phyloP scores from a whole-genome alignment of 2,888 invertebrate species.

The Drosophila niveifrons region DNA sequence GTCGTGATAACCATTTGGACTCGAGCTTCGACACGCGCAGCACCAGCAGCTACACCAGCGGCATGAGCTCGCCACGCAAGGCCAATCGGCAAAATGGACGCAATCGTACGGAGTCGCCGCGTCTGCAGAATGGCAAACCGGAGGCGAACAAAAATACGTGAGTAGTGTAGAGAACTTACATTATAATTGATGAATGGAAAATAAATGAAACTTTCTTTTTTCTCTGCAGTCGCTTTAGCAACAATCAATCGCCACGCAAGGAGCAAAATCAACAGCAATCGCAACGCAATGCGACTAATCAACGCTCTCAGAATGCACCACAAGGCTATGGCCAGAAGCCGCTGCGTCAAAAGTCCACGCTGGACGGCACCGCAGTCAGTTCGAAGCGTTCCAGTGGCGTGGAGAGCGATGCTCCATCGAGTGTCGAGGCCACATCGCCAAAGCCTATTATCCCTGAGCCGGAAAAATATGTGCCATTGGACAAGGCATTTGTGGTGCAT shows the following conservation, averaged over 20 bases:
- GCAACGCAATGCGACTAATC: slow-evolving; percentile 50
- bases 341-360: slow-evolving; percentile 65
- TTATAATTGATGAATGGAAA: neutral
- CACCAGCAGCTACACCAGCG: slow-evolving; percentile 72
- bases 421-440: slow-evolving; percentile 19
- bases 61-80: slow-evolving; percentile 69
- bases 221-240: slow-evolving; percentile 63
- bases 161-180: slow-evolving; percentile 21
- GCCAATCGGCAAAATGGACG: slow-evolving; percentile 73
- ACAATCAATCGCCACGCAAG: slow-evolving; percentile 63
- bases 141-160: slow-evolving; percentile 75
- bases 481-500: slow-evolving; percentile 86
- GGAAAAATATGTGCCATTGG: slow-evolving; percentile 86
- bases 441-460: slow-evolving; percentile 23
- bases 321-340: slow-evolving; percentile 81
- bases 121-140: slow-evolving; percentile 76
- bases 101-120: slow-evolving; percentile 71
- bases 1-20: slow-evolving; percentile 45
- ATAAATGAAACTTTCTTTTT: neutral
- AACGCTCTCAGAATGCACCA: slow-evolving; percentile 81
- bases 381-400: slow-evolving; percentile 69
- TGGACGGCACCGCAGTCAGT: slow-evolving; percentile 46
- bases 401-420: slow-evolving; percentile 50
- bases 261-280: slow-evolving; percentile 49
- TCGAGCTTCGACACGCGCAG: slow-evolving; percentile 66